phyloP scores from a whole-genome alignment of 2,888 invertebrate species.

The Marronus borbonicus region DNA sequence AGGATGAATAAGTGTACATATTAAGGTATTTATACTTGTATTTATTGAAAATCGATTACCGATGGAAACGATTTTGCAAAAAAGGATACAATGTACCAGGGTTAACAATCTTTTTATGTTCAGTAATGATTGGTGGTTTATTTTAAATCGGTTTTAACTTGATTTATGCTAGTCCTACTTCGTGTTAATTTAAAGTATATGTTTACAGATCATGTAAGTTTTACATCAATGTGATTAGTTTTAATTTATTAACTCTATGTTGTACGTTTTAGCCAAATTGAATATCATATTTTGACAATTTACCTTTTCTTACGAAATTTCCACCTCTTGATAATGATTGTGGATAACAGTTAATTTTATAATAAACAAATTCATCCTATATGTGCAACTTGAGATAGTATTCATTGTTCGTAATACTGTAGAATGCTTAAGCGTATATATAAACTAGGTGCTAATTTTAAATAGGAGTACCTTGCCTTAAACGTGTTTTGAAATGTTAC shows the following conservation, averaged over 20 bases:
- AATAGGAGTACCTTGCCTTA: conserved; percentile 31
- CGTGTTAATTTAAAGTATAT: conserved; percentile 3
- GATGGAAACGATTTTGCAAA: background rate
- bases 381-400: conserved; percentile 28
- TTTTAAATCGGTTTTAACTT: conserved; percentile 16
- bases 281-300: conserved; percentile 24
- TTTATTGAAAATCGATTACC: background rate
- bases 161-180: conserved; percentile 22
- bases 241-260: conserved; percentile 26
- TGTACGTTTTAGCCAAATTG: conserved; percentile 15
- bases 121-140: conserved; percentile 3
- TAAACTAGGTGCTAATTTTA: conserved; percentile 12
- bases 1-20: conserved; percentile 18
- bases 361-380: conserved; percentile 37
- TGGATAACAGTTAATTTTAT: background rate
- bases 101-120: background rate
- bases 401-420: conserved; percentile 37
- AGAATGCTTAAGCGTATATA: conserved; percentile 20
- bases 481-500: conserved; percentile 35
- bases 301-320: background rate
- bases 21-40: conserved; percentile 3
- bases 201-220: background rate
- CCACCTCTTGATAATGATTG: background rate
- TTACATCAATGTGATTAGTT: conserved; percentile 23
- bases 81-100: background rate